Percentiles rank a stretch among this genome's conserved stretches.
Evolutionary conservation across 2,888 invertebrate genomes (phyloP).

Genomic region (Chloroclystis v-ata): DNA sequence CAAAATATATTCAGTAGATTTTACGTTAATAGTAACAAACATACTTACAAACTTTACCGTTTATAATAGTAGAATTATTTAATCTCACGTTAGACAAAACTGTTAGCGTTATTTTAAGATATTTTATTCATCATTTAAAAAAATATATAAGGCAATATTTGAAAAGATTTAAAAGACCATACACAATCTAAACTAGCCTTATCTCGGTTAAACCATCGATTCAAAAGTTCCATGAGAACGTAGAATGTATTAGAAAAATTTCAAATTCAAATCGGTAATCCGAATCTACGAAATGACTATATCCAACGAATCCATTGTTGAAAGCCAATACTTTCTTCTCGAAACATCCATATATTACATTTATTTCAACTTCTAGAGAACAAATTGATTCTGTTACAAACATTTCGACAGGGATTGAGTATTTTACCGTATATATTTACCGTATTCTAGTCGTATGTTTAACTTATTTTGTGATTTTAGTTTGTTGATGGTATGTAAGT

Average conservation of each 20-base stretch:
- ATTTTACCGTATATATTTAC: no score
- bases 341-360: constrained; percentile 45
- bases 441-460: constrained; percentile 21
- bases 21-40: no score
- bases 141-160: no score
- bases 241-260: constrained; percentile 25
- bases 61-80: no score
- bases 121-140: no score
- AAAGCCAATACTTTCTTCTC: constrained; percentile 39
- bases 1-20: no score
- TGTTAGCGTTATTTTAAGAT: no score
- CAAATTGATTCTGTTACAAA: constrained; percentile 49
- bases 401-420: constrained; percentile 29
- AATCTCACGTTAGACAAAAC: no score
- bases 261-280: constrained; percentile 49
- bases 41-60: no score
- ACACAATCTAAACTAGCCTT: no score
- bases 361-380: constrained; percentile 40
- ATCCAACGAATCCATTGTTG: constrained; percentile 46
- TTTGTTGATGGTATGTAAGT: constrained; percentile 21
- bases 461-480: constrained; percentile 19
- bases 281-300: constrained; percentile 52
- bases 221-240: constrained; percentile 22
- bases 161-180: no score
- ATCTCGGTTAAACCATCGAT: constrained; percentile 4